These are phyloP conservation scores for Erannis defoliaria DNA, from an alignment of 2,888 invertebrate genomes.

Conservation along the genomic window DNA sequence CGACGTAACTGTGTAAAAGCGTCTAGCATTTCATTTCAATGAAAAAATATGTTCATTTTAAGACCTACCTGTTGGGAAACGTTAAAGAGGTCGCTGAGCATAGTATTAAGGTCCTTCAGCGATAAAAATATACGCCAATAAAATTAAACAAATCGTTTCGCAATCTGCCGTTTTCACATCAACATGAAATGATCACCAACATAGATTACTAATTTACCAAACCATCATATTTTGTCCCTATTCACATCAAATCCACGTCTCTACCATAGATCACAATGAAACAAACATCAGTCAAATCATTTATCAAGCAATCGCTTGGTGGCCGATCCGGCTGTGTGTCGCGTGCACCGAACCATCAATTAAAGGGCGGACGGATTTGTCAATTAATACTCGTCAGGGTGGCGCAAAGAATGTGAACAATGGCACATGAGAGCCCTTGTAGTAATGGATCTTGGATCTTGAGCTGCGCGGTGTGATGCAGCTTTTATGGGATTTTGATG, in stretches of 20 bases:
- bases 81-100: too few relatives aligned
- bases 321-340: constrained; percentile 40
- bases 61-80: too few relatives aligned
- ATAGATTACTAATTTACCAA: constrained; percentile 7
- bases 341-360: constrained; percentile 57
- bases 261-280: constrained; percentile 37
- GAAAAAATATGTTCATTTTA: too few relatives aligned
- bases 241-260: constrained; percentile 8
- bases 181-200: too few relatives aligned
- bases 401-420: constrained; percentile 63
- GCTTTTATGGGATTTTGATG: constrained; percentile 33
- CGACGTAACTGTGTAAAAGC: too few relatives aligned
- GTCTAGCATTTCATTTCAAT: too few relatives aligned
- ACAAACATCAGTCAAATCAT: constrained; percentile 39
- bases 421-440: constrained; percentile 63
- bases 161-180: too few relatives aligned
- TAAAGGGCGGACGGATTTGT: constrained; percentile 56
- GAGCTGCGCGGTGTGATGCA: constrained; percentile 43
- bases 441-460: constrained; percentile 73
- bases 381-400: constrained; percentile 70
- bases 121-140: too few relatives aligned
- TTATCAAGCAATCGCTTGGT: constrained; percentile 50
- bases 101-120: too few relatives aligned
- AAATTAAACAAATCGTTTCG: too few relatives aligned
- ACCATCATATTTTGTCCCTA: neutral